These are phyloP conservation scores for Rachycentron canadum DNA, from an alignment of 2,797 vertebrate genomes.

Conservation along the genomic window DNA sequence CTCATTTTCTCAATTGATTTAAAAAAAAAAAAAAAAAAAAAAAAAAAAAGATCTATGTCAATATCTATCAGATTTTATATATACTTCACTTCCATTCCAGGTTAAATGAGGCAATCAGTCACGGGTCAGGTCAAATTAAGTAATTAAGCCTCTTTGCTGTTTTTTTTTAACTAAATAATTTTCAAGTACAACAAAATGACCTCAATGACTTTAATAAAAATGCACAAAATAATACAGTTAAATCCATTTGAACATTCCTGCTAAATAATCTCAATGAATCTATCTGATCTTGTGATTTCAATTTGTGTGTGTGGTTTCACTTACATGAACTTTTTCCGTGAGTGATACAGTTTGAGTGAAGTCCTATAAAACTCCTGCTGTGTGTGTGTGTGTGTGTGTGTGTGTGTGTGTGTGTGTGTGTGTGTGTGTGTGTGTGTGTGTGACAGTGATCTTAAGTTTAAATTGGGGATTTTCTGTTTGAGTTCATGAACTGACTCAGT, in stretches of 20 bases:
- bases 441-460: constrained; percentile 32
- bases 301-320: neutral
- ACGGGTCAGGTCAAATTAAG: neutral
- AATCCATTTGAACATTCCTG: constrained; percentile 11
- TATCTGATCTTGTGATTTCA: constrained; percentile 9
- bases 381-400: constrained; percentile 56
- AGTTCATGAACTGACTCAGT: constrained; percentile 53
- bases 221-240: neutral
- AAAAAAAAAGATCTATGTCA: too few relatives aligned
- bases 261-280: neutral
- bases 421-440: constrained; percentile 49
- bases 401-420: too few relatives aligned
- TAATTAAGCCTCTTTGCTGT: neutral
- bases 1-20: too few relatives aligned
- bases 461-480: constrained; percentile 36
- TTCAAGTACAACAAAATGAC: neutral
- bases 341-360: neutral
- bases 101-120: neutral
- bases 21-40: too few relatives aligned
- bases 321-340: constrained; percentile 4
- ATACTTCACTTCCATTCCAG: neutral
- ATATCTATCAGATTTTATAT: neutral
- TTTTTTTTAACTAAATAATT: neutral
- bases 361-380: neutral
- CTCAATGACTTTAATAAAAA: neutral